Evolutionary conservation across 2,797 vertebrate species (phyloP).

Genomic region (Pseudomugil tenellus): DNA sequence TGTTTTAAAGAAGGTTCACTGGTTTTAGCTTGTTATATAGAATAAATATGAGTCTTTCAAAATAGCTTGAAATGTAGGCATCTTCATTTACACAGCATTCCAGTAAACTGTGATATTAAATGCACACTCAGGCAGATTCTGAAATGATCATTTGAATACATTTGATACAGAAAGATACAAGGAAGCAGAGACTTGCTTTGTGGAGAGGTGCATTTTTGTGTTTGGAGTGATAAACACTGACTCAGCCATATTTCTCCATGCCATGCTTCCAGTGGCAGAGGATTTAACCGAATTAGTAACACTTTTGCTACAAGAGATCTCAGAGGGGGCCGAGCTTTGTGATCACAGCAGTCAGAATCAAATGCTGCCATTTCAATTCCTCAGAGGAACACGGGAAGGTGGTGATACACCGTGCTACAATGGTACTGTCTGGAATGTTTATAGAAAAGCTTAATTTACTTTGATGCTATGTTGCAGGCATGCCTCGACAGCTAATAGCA

Average conservation of each 20-base stretch:
- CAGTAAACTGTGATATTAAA: constrained; percentile 47
- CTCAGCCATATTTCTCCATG: constrained; percentile 38
- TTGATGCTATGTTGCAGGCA: constrained; percentile 32
- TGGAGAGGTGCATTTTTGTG: constrained; percentile 22
- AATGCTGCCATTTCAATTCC: constrained; percentile 39
- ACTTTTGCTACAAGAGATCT: constrained; percentile 28
- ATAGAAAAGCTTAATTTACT: constrained; percentile 38
- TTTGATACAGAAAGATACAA: constrained; percentile 14
- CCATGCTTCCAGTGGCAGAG: constrained; percentile 39
- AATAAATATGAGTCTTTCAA: constrained; percentile 27
- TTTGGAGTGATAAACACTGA: constrained; percentile 41
- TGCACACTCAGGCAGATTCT: constrained; percentile 27
- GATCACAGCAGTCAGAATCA: constrained; percentile 44
- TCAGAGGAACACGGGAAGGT: constrained; percentile 28
- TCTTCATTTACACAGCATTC: constrained; percentile 35
- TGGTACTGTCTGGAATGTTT: constrained; percentile 34
- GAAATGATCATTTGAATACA: constrained; percentile 20
- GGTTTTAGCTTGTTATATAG: constrained; percentile 17
- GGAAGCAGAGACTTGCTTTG: constrained; percentile 13
- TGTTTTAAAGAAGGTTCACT: constrained; percentile 25
- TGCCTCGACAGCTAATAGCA: constrained; percentile 29
- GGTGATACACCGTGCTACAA: neutral
- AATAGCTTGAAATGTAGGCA: constrained; percentile 22
- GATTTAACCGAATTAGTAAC: constrained; percentile 49
- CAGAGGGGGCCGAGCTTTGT: constrained; percentile 25